Conservation (phyloP, 1,140 invertebrate species). For the Lucilia cuprina region DNA sequence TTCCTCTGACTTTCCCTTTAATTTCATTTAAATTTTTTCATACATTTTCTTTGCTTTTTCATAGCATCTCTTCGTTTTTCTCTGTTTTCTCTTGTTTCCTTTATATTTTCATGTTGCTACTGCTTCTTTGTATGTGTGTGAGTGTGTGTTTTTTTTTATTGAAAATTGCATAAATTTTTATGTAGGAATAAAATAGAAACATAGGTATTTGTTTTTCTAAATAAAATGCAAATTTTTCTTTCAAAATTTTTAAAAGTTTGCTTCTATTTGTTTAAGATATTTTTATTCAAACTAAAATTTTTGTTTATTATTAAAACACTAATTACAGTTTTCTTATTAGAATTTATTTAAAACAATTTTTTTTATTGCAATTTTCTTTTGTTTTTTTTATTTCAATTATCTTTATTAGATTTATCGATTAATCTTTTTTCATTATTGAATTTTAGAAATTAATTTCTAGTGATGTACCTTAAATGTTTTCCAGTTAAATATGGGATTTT, state of each 20-base stretch:
- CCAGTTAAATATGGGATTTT: too few relatives aligned
- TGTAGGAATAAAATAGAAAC: background rate
- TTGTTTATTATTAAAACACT: too few relatives aligned
- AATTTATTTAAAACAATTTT: background rate
- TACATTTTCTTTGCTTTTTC: background rate
- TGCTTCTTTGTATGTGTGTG: background rate
- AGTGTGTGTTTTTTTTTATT: too few relatives aligned
- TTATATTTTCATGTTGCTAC: background rate
- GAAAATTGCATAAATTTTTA: constrained; percentile 12
- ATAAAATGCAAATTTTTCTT: background rate
- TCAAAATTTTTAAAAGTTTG: background rate
- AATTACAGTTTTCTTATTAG: background rate
- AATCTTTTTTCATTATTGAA: background rate
- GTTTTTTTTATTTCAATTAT: background rate
- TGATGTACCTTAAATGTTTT: too few relatives aligned
- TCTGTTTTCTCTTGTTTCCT: background rate
- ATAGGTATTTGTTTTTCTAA: background rate
- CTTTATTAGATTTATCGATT: background rate
- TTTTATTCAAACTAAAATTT: too few relatives aligned
- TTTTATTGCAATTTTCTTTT: background rate
- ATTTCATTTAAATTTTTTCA: background rate
- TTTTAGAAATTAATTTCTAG: too few relatives aligned
- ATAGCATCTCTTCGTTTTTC: background rate
- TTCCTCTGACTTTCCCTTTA: background rate
- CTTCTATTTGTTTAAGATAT: too few relatives aligned